Evolutionary conservation across 53 echinoderm and acorn worm genomes (phyloP).

Genomic region (Henricia sp.): DNA sequence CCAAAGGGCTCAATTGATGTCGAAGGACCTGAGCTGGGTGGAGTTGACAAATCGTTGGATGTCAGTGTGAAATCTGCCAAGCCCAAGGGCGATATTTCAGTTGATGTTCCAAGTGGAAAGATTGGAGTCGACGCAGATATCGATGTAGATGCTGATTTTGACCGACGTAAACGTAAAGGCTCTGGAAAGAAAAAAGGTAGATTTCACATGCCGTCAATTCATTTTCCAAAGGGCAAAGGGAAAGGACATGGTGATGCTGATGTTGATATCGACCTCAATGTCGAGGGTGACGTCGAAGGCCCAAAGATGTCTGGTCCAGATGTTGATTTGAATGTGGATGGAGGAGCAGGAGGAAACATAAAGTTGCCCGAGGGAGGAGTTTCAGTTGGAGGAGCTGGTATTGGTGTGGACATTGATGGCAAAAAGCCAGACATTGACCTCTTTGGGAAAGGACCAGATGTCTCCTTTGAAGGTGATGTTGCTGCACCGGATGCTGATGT

Average conservation of each 20-base stretch:
- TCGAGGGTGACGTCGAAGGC: constrained; percentile 48
- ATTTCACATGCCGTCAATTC: constrained; percentile 53
- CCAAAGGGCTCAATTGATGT: constrained; percentile 39
- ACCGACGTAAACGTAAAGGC: constrained; percentile 10
- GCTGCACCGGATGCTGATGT: constrained; percentile 64
- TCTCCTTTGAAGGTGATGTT: constrained; percentile 34
- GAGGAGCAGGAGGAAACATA: constrained; percentile 39
- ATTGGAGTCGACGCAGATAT: constrained; percentile 32
- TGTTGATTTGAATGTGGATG: constrained; percentile 57
- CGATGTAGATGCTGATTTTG: constrained; percentile 36
- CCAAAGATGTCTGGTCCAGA: constrained; percentile 59
- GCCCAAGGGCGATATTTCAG: constrained; percentile 33
- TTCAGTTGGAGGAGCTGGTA: constrained; percentile 22
- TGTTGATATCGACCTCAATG: background rate
- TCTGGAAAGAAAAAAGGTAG: constrained; percentile 54
- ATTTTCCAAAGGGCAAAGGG: constrained; percentile 43
- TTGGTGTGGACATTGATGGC: constrained; percentile 29
- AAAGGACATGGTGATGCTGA: constrained; percentile 31
- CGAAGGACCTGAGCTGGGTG: constrained; percentile 59
- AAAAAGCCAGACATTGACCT: constrained; percentile 40
- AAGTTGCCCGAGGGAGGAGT: constrained; percentile 51
- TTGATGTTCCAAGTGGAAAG: constrained; percentile 34
- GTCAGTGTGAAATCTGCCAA: constrained; percentile 39
- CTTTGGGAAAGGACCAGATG: constrained; percentile 34
- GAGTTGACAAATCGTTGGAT: constrained; percentile 51